Conservation (phyloP, 2,888 invertebrate species). For the Microplitis manilae region DNA sequence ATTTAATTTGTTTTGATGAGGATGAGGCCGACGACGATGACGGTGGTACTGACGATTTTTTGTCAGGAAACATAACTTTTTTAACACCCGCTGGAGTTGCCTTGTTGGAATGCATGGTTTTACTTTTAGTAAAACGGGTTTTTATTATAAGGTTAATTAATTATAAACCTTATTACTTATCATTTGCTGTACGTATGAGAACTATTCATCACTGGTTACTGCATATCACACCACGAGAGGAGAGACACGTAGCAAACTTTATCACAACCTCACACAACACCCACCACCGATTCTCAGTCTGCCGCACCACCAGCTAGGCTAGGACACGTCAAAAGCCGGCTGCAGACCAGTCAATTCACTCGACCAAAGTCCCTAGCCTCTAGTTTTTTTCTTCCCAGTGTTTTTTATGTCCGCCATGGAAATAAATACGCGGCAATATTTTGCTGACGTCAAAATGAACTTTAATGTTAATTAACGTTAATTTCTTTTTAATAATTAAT, state of each 20-base stretch:
- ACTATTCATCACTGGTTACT: constrained; percentile 31
- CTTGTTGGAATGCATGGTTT: constrained; percentile 47
- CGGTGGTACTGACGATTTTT: constrained; percentile 65
- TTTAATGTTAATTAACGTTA: background rate
- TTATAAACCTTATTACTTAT: constrained; percentile 37
- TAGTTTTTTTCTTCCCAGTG: background rate
- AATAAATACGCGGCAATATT: background rate
- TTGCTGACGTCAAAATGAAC: background rate
- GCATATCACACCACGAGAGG: constrained; percentile 35
- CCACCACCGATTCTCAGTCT: constrained; percentile 30
- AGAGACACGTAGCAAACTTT: constrained; percentile 42
- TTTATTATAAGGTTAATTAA: background rate
- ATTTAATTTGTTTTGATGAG: constrained; percentile 66
- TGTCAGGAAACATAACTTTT: constrained; percentile 66
- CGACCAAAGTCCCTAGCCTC: constrained; percentile 26
- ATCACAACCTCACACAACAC: constrained; percentile 40
- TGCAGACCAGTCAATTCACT: constrained; percentile 17
- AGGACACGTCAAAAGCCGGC: constrained; percentile 55
- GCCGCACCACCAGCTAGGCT: constrained; percentile 46
- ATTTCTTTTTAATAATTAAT: background rate
- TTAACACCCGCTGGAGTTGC: constrained; percentile 56
- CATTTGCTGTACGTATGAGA: constrained; percentile 45
- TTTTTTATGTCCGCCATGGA: background rate
- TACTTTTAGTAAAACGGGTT: constrained; percentile 12
- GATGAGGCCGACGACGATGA: constrained; percentile 63